Conservation (phyloP, 1,140 invertebrate species). For the Melanaphis sacchari region DNA sequence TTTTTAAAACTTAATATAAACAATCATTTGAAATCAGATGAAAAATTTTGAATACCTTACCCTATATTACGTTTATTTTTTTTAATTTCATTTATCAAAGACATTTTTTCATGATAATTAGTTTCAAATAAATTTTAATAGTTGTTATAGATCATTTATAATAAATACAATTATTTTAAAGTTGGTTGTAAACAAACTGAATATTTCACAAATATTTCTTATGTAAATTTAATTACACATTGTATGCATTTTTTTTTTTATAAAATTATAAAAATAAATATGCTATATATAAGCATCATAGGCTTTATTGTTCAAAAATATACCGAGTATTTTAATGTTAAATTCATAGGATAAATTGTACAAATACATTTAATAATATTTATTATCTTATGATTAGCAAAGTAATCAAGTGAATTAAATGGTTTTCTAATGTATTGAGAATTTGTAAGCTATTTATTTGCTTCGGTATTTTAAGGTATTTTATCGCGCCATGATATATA, state of each 20-base stretch:
- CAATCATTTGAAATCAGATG: no score
- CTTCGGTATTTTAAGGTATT: conserved; percentile 7
- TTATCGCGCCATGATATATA: not conserved
- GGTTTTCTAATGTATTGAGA: not conserved
- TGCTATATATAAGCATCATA: no score
- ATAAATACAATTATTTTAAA: no score
- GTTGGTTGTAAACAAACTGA: no score
- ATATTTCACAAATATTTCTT: no score
- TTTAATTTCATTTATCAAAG: no score
- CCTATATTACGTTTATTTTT: no score
- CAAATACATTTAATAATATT: not conserved
- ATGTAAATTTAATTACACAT: not conserved
- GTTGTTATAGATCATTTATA: no score
- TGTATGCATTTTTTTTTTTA: not conserved
- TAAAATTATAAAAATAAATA: not conserved
- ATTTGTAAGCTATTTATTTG: conserved; percentile 1
- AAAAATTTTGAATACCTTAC: no score
- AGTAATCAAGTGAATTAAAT: not conserved
- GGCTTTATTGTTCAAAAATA: not conserved
- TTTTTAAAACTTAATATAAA: no score
- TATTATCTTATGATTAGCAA: not conserved
- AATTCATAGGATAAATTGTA: not conserved
- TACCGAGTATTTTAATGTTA: not conserved
- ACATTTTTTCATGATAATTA: no score
- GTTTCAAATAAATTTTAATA: no score